A percentile compares a stretch with the other conserved stretches of the same genome.
These are phyloP conservation scores for Ochropleura plecta DNA, from an alignment of 2,888 invertebrate species.

Conservation along the genomic window DNA sequence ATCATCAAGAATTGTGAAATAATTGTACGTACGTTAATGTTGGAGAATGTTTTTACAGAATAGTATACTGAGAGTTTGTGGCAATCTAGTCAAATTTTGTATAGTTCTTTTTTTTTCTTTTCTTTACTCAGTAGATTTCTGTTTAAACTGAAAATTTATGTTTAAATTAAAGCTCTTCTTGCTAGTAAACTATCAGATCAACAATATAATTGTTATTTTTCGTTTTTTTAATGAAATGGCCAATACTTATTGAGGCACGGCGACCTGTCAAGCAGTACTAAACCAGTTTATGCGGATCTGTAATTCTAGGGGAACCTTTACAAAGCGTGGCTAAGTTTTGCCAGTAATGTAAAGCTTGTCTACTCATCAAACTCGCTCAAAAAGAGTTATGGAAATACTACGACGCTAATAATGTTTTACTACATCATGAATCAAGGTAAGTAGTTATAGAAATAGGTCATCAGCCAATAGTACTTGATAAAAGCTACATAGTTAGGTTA, in stretches of 20 bases:
- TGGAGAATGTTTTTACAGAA: not conserved
- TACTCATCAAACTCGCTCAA: no score
- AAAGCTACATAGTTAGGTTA: not conserved
- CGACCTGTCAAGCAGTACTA: no score
- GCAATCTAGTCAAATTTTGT: not conserved
- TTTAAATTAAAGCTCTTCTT: not conserved
- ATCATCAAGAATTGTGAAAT: not conserved
- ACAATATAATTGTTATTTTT: not conserved
- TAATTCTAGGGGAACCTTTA: no score
- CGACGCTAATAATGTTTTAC: not conserved
- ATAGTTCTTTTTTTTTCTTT: no score
- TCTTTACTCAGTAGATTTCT: no score
- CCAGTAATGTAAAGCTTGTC: no score
- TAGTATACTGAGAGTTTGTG: not conserved
- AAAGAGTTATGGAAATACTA: not conserved
- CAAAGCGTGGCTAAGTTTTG: no score
- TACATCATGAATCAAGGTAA: no score
- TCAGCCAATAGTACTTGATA: not conserved
- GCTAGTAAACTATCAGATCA: not conserved
- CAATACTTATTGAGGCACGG: no score
- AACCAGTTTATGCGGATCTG: no score
- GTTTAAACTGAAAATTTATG: not conserved
- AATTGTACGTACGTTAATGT: not conserved
- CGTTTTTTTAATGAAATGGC: not conserved
- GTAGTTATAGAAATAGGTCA: not conserved